Base-by-base conservation (phyloP, 1,140 invertebrate species). In the Zaprionus taronus region DNA sequence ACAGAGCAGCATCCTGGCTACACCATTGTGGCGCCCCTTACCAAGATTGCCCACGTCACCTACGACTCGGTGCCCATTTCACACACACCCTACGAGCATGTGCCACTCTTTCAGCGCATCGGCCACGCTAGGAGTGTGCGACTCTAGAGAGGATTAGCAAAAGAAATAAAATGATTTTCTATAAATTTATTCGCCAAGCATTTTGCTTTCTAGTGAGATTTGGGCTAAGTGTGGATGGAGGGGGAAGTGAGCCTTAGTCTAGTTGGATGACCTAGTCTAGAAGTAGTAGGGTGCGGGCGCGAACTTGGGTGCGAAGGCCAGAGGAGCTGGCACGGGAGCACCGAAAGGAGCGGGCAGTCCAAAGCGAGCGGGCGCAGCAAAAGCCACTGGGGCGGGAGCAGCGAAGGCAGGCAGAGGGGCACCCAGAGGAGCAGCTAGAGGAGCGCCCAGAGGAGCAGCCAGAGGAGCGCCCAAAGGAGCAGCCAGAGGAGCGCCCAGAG, bases 81-180 rank as follows among this genome's bases (percentile, higher is more conserved):
- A 0, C 90, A 91, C 20, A 83, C 77, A 9, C 84, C 84, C 51
- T 90, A 73, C 53, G 89, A 89, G 26, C 90, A 91, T 56, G 84
- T 91, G 71, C 90, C 90, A 1, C 90, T 91, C 44, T 91, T 91
- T n/a, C 90, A 91, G 57, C 72, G 90, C 22, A 91, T 91, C 22
- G 77, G 90, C 0, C 90, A 91, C 31, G 90, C 85, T 12, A 84
- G 89, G 57, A 31, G 49, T 9, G 51, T 75, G n/a, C 28, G 67
- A 14, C 7, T 79, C 3, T 84, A 68, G n/a, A 9, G 24, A 36
- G 47, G 22, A 61, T 12, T 53, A 51, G 2, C 4, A 9, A 12
- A 26, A 62, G 15, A 60, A 77, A 58, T 63, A 58, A 49, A 63
- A 20, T 78, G 22, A 56, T 38, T 57, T 44, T 71, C 47, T 24